Evolutionary conservation across 2,113 vertebrate species (phyloP), one percentile per base, ranked within the genome.

Genomic region (Onychostoma macrolepis): DNA sequence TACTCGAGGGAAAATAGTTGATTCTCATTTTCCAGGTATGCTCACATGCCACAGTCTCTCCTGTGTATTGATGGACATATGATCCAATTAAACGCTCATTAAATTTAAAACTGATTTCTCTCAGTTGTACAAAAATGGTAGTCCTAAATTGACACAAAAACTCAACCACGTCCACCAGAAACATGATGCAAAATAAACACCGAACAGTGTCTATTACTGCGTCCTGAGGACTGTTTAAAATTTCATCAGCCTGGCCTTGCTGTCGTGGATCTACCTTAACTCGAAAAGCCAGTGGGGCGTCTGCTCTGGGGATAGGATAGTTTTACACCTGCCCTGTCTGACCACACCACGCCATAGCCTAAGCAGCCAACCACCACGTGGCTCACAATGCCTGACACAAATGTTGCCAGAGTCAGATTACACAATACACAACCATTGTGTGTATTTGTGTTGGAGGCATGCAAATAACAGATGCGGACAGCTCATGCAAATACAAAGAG

Each of bases 171-270:
- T 65, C 53, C 33, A 30, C 38, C 80, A 72, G 26, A 71, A 48
- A 56, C 78, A 58, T 28, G 13, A 83, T 76, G 65, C 84, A 72
- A 85, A 89, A 78, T 71, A 77, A 84, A 71, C 50, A 38, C 24
- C 6, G 4, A 19, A 72, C 28, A 82, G 86, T 83, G 86, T 79
- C 75, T 78, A 87, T 89, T 50, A 90, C 86, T 26, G 43, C 67
- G 65, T 76, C 56, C 76, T 36, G 78, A 26, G n/a, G 82, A 26
- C 81, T 48, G 76, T 58, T 88, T 89, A 90, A 91, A 88, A 50
- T 89, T 89, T 91, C 56, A 91, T 81, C 61, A 41, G 65, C 65
- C 41, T 76, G 77, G 80, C 88, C 81, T 45, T 63, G 84, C 77
- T 88, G 67, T 85, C 74, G 12, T 21, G 8, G 61, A 85, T 85